phyloP scores from a whole-genome alignment of 2,888 invertebrate species.

The Eulithis prunata region DNA sequence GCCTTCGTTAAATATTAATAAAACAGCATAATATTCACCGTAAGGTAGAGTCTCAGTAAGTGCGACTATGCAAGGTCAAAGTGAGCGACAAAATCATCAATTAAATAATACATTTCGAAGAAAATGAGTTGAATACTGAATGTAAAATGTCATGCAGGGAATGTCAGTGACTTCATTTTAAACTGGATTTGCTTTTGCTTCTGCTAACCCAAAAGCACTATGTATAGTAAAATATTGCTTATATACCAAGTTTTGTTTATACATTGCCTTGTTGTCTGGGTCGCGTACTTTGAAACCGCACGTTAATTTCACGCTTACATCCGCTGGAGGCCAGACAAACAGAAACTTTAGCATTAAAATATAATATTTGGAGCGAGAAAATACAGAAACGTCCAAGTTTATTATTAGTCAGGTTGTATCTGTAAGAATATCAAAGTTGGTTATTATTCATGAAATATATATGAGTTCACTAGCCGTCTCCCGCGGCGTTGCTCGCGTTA shows the following conservation, averaged over 20 bases:
- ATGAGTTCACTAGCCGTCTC: too few relatives aligned
- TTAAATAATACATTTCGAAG: too few relatives aligned
- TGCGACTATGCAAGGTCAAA: neutral
- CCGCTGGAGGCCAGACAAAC: conserved; percentile 16
- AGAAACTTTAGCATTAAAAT: conserved; percentile 23
- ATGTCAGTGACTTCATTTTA: too few relatives aligned
- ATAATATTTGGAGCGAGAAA: conserved; percentile 17
- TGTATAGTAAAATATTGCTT: too few relatives aligned
- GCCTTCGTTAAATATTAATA: conserved; percentile 31
- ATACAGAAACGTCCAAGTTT: conserved; percentile 12
- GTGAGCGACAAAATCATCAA: neutral
- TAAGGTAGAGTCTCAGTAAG: neutral
- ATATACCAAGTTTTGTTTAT: too few relatives aligned
- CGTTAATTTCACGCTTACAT: conserved; percentile 19
- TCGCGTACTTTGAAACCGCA: conserved; percentile 4
- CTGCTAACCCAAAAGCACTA: too few relatives aligned
- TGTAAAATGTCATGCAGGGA: too few relatives aligned
- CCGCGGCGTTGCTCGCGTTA: too few relatives aligned
- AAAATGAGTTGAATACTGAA: too few relatives aligned
- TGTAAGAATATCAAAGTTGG: neutral
- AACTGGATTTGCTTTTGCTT: too few relatives aligned
- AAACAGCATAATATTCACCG: conserved; percentile 36
- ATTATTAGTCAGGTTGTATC: neutral
- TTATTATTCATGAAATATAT: too few relatives aligned
- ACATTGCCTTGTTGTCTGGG: neutral